Conservation (phyloP, 2,113 vertebrate genomes). For the Thalassarche chlororhynchos region DNA sequence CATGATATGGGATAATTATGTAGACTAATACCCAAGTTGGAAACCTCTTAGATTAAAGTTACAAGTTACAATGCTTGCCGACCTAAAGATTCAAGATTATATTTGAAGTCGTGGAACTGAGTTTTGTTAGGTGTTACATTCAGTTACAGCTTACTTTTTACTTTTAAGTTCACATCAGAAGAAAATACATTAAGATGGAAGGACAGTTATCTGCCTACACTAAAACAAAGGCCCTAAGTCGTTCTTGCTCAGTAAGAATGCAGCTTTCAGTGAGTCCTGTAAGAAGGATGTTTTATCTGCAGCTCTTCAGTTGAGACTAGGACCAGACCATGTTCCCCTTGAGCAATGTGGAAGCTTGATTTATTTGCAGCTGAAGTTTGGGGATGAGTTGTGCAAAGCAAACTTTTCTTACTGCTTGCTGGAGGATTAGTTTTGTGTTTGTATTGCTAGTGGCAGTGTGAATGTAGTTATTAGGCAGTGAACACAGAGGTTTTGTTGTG, state of each 20-base stretch:
- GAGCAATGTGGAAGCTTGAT: neutral
- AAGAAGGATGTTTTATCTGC: neutral
- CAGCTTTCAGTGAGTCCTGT: neutral
- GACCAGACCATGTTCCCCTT: neutral
- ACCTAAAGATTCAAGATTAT: neutral
- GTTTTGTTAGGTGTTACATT: neutral
- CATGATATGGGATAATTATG: neutral
- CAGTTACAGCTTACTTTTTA: neutral
- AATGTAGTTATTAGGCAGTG: neutral
- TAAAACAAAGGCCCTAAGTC: neutral
- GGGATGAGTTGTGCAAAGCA: neutral
- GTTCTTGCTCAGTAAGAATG: neutral
- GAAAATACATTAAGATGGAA: neutral
- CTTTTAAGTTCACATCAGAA: neutral
- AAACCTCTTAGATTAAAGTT: neutral
- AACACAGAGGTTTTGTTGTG: neutral
- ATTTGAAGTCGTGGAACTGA: neutral
- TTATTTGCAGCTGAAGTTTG: neutral
- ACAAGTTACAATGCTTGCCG: neutral
- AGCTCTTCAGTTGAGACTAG: neutral
- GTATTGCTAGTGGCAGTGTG: neutral
- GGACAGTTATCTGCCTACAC: neutral
- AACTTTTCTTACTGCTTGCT: neutral
- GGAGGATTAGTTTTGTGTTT: neutral
- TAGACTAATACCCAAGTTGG: neutral